Conservation (phyloP, 2,888 invertebrate species). For the Caenorhabditis wallacei region DNA sequence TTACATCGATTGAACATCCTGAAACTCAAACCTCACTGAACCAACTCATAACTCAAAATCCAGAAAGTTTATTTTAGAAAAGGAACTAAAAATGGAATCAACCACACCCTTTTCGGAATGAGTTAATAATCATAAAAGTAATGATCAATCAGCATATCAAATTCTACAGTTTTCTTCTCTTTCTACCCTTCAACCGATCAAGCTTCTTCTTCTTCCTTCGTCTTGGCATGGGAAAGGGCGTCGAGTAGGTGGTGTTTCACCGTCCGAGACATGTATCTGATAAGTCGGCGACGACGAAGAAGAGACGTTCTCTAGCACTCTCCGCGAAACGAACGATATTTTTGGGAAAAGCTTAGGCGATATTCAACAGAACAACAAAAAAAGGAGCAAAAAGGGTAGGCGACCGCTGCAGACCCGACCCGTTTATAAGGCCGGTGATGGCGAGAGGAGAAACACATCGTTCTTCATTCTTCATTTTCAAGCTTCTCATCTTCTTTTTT, state of each 20-base stretch:
- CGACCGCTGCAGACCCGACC: constrained; percentile 56
- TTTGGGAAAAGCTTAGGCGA: constrained; percentile 49
- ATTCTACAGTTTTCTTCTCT: constrained; percentile 14
- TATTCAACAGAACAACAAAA: constrained; percentile 62
- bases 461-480: constrained; percentile 27
- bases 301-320: constrained; percentile 33
- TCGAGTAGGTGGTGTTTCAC: constrained; percentile 59
- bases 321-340: constrained; percentile 33
- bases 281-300: constrained; percentile 35
- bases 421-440: constrained; percentile 51
- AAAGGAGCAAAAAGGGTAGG: constrained; percentile 64
- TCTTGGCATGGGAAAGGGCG: constrained; percentile 52
- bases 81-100: constrained; percentile 25
- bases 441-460: constrained; percentile 36
- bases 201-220: constrained; percentile 35
- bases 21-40: too few species aligned
- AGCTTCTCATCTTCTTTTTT: constrained; percentile 15
- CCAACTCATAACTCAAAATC: neutral
- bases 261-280: constrained; percentile 62
- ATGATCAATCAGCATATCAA: constrained; percentile 31
- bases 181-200: constrained; percentile 32
- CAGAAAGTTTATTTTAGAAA: constrained; percentile 8
- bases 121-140: constrained; percentile 26
- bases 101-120: constrained; percentile 11
- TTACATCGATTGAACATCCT: too few species aligned